These are phyloP conservation scores for Rallus crepitans DNA, from an alignment of 2,797 vertebrate genomes.

Conservation along the genomic window DNA sequence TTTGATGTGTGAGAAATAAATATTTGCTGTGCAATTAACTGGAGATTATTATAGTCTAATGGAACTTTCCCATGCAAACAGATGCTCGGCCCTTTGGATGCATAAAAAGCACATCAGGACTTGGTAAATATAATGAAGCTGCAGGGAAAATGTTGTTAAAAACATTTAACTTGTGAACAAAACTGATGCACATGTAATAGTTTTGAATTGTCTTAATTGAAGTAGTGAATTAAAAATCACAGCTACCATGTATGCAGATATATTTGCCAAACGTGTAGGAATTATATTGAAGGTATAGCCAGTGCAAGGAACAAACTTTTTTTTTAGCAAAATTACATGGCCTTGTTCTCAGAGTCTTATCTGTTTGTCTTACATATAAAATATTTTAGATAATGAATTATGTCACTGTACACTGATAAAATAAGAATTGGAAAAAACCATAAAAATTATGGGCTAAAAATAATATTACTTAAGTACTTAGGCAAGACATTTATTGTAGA, in stretches of 20 bases:
- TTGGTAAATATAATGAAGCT: slow-evolving; percentile 33
- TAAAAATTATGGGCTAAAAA: not conserved
- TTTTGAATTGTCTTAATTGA: slow-evolving; percentile 8
- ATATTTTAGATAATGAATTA: not conserved
- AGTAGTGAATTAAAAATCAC: not conserved
- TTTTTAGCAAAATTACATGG: not conserved
- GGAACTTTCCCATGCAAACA: slow-evolving; percentile 56
- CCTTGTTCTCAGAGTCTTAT: not conserved
- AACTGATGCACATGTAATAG: not conserved
- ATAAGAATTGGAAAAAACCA: not conserved
- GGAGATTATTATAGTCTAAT: slow-evolving; percentile 54
- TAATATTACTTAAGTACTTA: not conserved
- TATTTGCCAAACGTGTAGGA: not conserved
- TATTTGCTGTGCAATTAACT: slow-evolving; percentile 77
- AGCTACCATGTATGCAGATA: not conserved
- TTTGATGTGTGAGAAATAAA: slow-evolving; percentile 75
- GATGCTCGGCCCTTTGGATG: slow-evolving; percentile 1
- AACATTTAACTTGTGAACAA: slow-evolving; percentile 8
- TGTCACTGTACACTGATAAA: not conserved
- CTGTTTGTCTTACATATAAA: not conserved
- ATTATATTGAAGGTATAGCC: not conserved
- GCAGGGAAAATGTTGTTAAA: not conserved
- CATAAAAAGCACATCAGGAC: not conserved
- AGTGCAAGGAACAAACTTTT: not conserved
- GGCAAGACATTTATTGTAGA: not conserved